Evolutionary conservation across 1,140 invertebrate genomes (phyloP), one percentile per base, ranked within the genome.

Genomic region (Venturia canescens): DNA sequence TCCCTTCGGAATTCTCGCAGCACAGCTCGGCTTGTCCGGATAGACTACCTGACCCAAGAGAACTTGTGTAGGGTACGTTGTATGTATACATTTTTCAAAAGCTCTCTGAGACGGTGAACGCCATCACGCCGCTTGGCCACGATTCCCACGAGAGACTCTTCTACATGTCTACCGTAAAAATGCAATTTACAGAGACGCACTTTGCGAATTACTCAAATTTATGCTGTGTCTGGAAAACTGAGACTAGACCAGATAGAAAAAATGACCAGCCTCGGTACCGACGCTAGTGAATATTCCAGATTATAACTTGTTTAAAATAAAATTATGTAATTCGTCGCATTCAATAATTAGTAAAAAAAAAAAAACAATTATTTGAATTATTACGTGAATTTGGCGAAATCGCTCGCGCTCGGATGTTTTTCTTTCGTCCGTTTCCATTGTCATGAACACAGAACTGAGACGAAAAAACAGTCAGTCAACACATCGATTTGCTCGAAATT

Each of bases 311-410:
- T 34, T 34, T n/a, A n/a, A 34, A 3, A 4, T 3, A 34, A 34
- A 3, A 34, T 4, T 34, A 34, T 34, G 15, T 16, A 50, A 18
- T 50, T 50, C 11, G 15, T 50, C 3, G 11, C 6, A 44, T 44
- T 78, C 82, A 88, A 88, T 87, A 88, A 87, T 88, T 87, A 83
- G 84, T 7, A 50, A 53, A 21, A 53, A 53, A 3, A 5, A n/a
- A 53, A 7, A 53, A 53, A n/a, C 16, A 53, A 53, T 53, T 53
- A 53, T 44, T 7, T n/a, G n/a, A n/a, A n/a, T n/a, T n/a, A n/a
- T n/a, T n/a, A n/a, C n/a, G n/a, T n/a, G n/a, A n/a, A n/a, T n/a
- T n/a, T n/a, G n/a, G n/a, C n/a, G n/a, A n/a, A n/a, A n/a, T n/a
- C n/a, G n/a, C n/a, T n/a, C n/a, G n/a, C n/a, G n/a, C n/a, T n/a